Evolutionary conservation across 1,140 invertebrate genomes (phyloP).

Genomic region (Colletes gigas): DNA sequence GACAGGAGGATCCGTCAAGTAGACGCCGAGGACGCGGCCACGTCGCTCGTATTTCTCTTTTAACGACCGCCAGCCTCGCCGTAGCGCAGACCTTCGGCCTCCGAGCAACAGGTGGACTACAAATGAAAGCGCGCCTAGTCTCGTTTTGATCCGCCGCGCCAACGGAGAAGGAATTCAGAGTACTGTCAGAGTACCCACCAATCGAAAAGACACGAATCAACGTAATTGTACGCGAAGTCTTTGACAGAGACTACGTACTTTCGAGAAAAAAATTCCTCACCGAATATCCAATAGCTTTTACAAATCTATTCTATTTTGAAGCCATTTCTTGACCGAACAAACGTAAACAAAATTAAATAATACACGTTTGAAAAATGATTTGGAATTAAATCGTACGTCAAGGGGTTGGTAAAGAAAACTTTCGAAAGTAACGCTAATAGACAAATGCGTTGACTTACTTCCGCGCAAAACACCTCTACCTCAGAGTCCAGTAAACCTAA

Average conservation of each 20-base stretch:
- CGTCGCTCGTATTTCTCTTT: conserved; percentile 53
- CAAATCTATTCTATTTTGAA: too few relatives aligned
- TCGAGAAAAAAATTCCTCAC: too few relatives aligned
- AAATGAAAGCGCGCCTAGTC: conserved; percentile 42
- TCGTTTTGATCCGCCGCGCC: conserved; percentile 21
- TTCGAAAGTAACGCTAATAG: too few relatives aligned
- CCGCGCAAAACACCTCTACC: too few relatives aligned
- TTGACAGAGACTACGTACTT: too few relatives aligned
- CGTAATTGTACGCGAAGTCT: background rate
- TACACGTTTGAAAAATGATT: too few relatives aligned
- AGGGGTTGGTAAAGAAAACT: too few relatives aligned
- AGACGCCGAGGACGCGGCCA: conserved; percentile 6
- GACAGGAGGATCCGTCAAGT: conserved; percentile 2
- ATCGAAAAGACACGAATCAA: background rate
- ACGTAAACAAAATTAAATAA: too few relatives aligned
- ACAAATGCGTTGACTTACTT: too few relatives aligned
- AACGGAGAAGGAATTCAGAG: conserved; percentile 11
- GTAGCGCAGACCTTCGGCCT: conserved; percentile 20
- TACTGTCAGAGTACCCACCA: background rate
- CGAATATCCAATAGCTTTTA: too few relatives aligned
- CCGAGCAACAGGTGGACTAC: conserved; percentile 51
- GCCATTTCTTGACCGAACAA: too few relatives aligned
- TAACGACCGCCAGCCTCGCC: conserved; percentile 33
- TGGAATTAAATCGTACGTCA: too few relatives aligned
- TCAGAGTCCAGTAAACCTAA: background rate